Evolutionary conservation across 2,113 vertebrate species (phyloP), one percentile per base, ranked within the genome.

Genomic region (Eptesicus fuscus): DNA sequence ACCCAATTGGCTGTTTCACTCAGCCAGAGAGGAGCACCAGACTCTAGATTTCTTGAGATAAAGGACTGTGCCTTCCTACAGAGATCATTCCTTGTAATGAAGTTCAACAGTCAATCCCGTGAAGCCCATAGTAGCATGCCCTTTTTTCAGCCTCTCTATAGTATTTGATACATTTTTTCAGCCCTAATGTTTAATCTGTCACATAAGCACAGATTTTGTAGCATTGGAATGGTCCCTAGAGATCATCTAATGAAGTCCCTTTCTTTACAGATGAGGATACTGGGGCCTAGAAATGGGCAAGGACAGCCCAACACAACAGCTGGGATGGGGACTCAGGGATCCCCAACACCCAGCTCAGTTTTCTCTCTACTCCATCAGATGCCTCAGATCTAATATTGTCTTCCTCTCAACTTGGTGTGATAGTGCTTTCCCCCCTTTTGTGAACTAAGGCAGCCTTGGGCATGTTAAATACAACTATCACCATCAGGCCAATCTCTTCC

Each of bases 21-120:
- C 47, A 78, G n/a, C 88, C 83, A 79, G 70, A 82, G 47, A 91
- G 35, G 51, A 93, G 69, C 74, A 59, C 82, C 70, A 85, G 76
- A 61, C 40, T 86, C 86, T 13, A 59, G 69, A 76, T 61, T 91
- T 77, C 22, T 87, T 82, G 59, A 51, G 16, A 63, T 88, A 9
- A 63, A 44, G n/a, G 22, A 63, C 30, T 82, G n/a, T 42, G 28
- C 51, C 35, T 69, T 82, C 47, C 80, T 83, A 51, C 16, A 40
- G 16, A 61, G 23, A 83, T 88, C 18, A 44, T 79, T 88, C 56
- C 63, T 85, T 47, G 37, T 51, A 40, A 63, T 56, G 88, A 88
- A 51, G 16, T 65, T 42, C 11, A 18, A 47, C 53, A 49, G 47
- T 74, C 42, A 69, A 56, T 42, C 65, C 18, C 22, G 11, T 53